Evolutionary conservation across 2,797 vertebrate genomes (phyloP), one percentile per base, ranked within the genome.

Genomic region (Malurus splendens): DNA sequence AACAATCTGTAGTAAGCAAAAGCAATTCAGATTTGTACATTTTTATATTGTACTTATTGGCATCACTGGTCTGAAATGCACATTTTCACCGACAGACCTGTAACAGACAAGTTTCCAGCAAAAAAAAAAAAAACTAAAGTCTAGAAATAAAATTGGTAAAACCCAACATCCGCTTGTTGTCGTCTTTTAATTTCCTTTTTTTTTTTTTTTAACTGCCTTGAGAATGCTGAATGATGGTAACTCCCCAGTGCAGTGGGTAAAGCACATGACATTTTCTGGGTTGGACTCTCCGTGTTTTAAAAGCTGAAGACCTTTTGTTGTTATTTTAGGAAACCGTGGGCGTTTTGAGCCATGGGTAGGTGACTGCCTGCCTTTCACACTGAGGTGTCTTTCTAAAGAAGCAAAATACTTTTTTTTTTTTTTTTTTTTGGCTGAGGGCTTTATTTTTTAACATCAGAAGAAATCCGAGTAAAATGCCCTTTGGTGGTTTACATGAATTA

Each of bases 121-220:
- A 94, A 36, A 36, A 36, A 32, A 32, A 96, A 96, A 75, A 92
- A 93, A 92, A 85, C 89, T 96, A 89, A 97, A 97, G 80, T 96
- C 95, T 98, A 98, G 97, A 97, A 98, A 98, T 98, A 98, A 98
- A 97, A 96, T 96, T 94, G 94, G 93, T 97, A 95, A 97, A 97
- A 96, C 86, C 92, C 95, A 95, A 11, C 6, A 1, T 33, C 22
- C 17, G 76, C 66, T 36, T 50, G 12, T 52, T 54, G 71, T 64
- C 3, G 4, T 60, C 28, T 45, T 59, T 55, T 51, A 88, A 72
- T 77, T 82, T 30, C n/a, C 24, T n/a, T 28, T 33, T 48, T 65
- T 30, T 10, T 38, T 48, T 10, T 38, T 48, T 22, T 9, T 17
- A 10, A 44, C 33, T 75, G 36, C 84, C 28, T 87, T 61, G 19